A percentile compares a stretch with the other conserved stretches of the same genome.
Conservation (phyloP, 2,113 vertebrate species). For the Bostrychus sinensis region DNA sequence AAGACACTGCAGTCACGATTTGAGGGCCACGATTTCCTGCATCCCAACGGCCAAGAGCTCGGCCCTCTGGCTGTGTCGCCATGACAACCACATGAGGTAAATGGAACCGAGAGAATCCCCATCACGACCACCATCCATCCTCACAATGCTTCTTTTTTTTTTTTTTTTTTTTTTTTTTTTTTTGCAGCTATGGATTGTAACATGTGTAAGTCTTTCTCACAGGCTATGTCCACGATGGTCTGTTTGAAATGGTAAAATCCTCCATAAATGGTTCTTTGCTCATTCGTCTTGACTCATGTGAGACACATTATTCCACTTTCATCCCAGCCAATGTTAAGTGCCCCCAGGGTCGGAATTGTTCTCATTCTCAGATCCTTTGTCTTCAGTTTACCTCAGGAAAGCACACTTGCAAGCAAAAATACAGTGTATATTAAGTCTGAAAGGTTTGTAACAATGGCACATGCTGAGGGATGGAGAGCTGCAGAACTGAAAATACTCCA, state of each 20-base stretch:
- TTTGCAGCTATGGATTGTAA: conserved; percentile 24
- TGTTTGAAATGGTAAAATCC: conserved; percentile 26
- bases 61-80: conserved; percentile 79
- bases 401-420: neutral
- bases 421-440: conserved; percentile 1
- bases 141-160: conserved; percentile 40
- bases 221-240: conserved; percentile 2
- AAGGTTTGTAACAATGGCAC: neutral
- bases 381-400: conserved; percentile 17
- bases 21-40: conserved; percentile 59
- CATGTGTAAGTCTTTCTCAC: conserved; percentile 17
- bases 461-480: neutral
- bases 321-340: conserved; percentile 10
- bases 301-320: conserved; percentile 7
- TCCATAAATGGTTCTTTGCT: conserved; percentile 8
- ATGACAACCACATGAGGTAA: conserved; percentile 82
- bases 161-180: no score
- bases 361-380: conserved; percentile 28
- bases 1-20: conserved; percentile 40
- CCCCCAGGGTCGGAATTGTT: conserved; percentile 16
- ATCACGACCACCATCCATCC: conserved; percentile 65
- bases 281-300: conserved; percentile 16
- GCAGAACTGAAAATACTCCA: neutral
- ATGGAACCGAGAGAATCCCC: conserved; percentile 78
- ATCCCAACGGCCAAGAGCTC: conserved; percentile 69